A percentile compares a stretch with the other conserved stretches of the same genome.
phyloP scores from a whole-genome alignment of 2,113 vertebrate genomes.

The Anthoscopus minutus region DNA sequence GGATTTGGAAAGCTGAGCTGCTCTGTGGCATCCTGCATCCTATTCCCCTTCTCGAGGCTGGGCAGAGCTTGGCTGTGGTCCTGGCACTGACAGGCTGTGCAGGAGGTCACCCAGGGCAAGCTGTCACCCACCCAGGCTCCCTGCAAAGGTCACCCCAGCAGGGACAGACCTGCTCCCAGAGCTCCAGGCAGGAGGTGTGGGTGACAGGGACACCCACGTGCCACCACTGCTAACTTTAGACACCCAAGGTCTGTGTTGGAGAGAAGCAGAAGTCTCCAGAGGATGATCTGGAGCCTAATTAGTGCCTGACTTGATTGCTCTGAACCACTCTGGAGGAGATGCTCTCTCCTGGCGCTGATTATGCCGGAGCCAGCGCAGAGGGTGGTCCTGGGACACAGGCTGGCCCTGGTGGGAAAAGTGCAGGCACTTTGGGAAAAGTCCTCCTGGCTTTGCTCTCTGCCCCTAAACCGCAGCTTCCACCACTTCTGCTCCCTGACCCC shows the following conservation, averaged over 20 bases:
- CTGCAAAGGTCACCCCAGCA: background rate
- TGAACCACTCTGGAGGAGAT: background rate
- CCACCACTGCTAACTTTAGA: background rate
- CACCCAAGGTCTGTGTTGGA: fast-evolving
- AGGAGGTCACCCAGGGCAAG: background rate
- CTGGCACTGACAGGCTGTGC: fast-evolving
- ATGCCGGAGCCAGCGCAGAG: fast-evolving
- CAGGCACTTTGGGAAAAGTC: background rate
- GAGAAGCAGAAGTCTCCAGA: background rate
- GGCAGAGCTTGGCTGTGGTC: background rate
- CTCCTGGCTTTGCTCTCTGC: background rate
- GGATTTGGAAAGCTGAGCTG: background rate
- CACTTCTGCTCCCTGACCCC: background rate
- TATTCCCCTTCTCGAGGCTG: fast-evolving
- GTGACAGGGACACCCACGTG: background rate
- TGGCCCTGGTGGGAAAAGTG: background rate
- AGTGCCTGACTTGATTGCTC: background rate
- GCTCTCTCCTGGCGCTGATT: background rate
- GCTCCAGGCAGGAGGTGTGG: background rate
- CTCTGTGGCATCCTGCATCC: background rate
- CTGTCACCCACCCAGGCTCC: background rate
- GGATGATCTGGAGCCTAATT: background rate
- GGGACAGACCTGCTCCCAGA: background rate
- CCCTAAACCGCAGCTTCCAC: background rate
- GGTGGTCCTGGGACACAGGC: background rate